Percentiles rank a stretch among this genome's conserved stretches.
Evolutionary conservation across 2,113 vertebrate genomes (phyloP).

Genomic region (Oxygymnocypris stewartii): DNA sequence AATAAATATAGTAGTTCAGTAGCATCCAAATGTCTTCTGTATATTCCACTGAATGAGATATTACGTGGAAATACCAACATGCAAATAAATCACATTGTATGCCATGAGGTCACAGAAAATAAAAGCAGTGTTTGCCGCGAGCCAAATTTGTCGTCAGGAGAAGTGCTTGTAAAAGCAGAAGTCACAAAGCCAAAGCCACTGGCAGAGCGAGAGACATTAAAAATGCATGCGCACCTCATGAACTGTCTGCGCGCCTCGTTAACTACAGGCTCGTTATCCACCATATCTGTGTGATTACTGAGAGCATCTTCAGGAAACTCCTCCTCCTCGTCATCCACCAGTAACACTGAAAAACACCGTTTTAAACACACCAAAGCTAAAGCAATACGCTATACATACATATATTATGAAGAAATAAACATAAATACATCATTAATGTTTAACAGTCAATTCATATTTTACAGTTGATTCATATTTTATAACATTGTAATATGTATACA

Average conservation of each 20-base stretch:
- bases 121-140: background rate
- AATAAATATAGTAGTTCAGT: background rate
- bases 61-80: background rate
- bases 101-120: background rate
- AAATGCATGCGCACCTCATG: constrained; percentile 78
- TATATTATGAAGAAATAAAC: background rate
- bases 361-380: background rate
- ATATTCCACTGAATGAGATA: background rate
- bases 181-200: background rate
- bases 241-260: constrained; percentile 87
- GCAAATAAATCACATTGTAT: background rate
- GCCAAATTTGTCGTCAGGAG: background rate
- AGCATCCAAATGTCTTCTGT: background rate
- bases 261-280: constrained; percentile 79
- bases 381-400: background rate
- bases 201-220: background rate
- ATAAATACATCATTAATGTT: background rate
- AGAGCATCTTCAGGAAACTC: constrained; percentile 85
- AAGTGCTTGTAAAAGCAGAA: background rate
- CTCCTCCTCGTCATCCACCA: constrained; percentile 79
- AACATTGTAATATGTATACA: background rate
- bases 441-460: no score
- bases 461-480: no score
- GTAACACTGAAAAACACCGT: constrained; percentile 61
- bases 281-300: constrained; percentile 87